Percentiles rank a stretch among this genome's conserved stretches.
Evolutionary conservation across 2,113 vertebrate species (phyloP).

Genomic region (Neogobius melanostomus): DNA sequence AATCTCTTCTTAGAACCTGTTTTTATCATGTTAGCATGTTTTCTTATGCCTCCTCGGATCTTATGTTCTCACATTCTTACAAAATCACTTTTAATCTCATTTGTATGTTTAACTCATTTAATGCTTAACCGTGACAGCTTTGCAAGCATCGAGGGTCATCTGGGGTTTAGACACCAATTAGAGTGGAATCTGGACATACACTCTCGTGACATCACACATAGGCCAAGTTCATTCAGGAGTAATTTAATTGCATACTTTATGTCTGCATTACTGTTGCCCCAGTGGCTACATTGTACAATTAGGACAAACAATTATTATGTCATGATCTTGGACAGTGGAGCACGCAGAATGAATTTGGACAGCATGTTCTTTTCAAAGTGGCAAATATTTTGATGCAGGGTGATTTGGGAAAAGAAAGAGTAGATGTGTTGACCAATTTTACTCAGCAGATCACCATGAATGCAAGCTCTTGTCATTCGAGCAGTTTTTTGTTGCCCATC

Average conservation of each 20-base stretch:
- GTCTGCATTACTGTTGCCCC: slow-evolving; percentile 54
- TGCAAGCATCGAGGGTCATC: slow-evolving; percentile 31
- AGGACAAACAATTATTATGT: slow-evolving; percentile 49
- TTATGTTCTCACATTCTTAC: not conserved
- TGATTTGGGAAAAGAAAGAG: slow-evolving; percentile 22
- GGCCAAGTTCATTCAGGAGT: slow-evolving; percentile 65
- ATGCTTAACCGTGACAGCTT: not conserved
- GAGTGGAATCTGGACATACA: slow-evolving; percentile 56
- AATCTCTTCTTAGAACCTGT: not conserved
- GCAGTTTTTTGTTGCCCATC: not conserved
- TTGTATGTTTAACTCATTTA: slow-evolving; percentile 13
- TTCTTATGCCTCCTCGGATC: not conserved
- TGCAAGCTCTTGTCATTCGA: not conserved
- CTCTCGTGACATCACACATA: slow-evolving; percentile 45
- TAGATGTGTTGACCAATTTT: not conserved
- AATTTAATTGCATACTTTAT: slow-evolving; percentile 74
- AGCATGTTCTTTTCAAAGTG: slow-evolving; percentile 22
- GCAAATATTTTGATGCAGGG: slow-evolving; percentile 25
- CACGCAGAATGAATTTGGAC: slow-evolving; percentile 31
- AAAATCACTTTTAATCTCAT: not conserved
- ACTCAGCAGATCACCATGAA: not conserved
- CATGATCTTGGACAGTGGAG: slow-evolving; percentile 32
- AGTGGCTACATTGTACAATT: slow-evolving; percentile 52
- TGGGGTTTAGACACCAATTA: slow-evolving; percentile 66
- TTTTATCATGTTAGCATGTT: not conserved